Conservation (phyloP, 2,797 vertebrate species). For the Oreochromis grahami region DNA sequence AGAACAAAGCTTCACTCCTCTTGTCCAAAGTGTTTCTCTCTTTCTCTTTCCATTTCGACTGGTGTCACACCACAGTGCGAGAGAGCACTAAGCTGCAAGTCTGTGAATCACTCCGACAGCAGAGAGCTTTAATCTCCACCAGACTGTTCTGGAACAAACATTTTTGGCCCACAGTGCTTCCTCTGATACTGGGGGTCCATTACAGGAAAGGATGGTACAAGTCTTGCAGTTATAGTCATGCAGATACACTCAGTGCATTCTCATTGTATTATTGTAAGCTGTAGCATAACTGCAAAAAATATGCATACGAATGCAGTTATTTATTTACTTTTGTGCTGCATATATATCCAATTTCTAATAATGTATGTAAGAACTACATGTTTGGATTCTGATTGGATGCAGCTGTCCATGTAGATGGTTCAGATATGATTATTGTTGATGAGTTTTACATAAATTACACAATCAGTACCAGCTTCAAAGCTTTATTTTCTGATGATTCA, state of each 20-base stretch:
- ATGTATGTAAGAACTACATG: background rate
- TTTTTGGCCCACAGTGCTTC: background rate
- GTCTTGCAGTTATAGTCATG: background rate
- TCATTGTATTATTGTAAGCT: background rate
- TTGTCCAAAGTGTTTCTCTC: slow-evolving; percentile 9
- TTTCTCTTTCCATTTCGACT: slow-evolving; percentile 26
- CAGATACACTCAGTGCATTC: background rate
- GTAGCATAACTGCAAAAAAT: background rate
- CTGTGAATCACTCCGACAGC: slow-evolving; percentile 35
- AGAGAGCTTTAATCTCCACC: slow-evolving; percentile 2
- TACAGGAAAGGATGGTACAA: background rate
- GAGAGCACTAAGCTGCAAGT: slow-evolving; percentile 10
- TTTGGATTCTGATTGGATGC: background rate
- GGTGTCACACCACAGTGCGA: slow-evolving; percentile 26
- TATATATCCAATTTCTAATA: background rate
- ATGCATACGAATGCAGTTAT: background rate
- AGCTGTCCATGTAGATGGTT: background rate
- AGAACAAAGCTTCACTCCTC: slow-evolving; percentile 48
- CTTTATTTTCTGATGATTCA: background rate
- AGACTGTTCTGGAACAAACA: slow-evolving; percentile 24
- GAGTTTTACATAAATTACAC: background rate
- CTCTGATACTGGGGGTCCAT: background rate
- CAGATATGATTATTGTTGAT: background rate
- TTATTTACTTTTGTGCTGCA: background rate
- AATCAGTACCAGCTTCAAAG: background rate